These are phyloP conservation scores for Heloderma charlesbogerti DNA, from an alignment of 2,113 vertebrate genomes.

Conservation along the genomic window DNA sequence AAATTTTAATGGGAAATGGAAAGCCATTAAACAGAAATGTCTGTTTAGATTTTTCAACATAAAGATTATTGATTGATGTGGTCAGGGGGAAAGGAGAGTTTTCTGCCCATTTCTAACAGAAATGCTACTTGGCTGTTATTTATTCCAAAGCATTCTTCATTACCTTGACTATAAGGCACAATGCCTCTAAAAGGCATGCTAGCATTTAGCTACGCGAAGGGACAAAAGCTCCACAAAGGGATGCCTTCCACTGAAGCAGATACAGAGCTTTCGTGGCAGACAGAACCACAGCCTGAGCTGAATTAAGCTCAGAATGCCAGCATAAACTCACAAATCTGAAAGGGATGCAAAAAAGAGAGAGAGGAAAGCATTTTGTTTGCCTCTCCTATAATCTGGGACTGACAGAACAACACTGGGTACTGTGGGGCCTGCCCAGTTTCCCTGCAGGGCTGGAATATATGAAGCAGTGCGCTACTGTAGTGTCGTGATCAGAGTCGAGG, in stretches of 20 bases:
- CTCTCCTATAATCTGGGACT: background rate
- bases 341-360: background rate
- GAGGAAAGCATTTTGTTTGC: background rate
- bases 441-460: background rate
- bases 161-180: background rate
- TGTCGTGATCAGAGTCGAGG: no score
- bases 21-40: slow-evolving; percentile 12
- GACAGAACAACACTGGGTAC: background rate
- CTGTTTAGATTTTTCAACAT: slow-evolving; percentile 8
- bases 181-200: background rate
- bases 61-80: slow-evolving; percentile 9
- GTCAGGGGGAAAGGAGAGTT: background rate
- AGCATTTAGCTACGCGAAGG: background rate
- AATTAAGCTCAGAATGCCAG: background rate
- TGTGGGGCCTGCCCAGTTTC: background rate
- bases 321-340: background rate
- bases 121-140: background rate
- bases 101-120: background rate
- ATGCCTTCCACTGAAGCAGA: background rate
- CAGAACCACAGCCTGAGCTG: background rate
- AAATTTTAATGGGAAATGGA: slow-evolving; percentile 15
- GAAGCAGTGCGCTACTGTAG: background rate
- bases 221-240: background rate
- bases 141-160: background rate
- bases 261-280: background rate